Evolutionary conservation across 2,797 vertebrate species (phyloP), one percentile per base, ranked within the genome.

Genomic region (Syndactyla subalaris): DNA sequence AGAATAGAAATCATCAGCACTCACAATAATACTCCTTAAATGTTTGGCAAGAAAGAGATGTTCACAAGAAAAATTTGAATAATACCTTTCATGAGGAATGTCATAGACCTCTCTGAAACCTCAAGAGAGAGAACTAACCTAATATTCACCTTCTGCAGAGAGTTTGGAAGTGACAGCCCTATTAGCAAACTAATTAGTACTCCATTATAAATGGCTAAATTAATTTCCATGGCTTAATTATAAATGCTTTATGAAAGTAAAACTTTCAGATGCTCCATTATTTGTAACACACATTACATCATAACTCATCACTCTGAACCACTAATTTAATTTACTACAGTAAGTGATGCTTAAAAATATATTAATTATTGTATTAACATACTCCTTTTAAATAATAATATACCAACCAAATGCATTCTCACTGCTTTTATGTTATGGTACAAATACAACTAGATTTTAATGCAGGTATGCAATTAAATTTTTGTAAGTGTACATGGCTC

Each of bases 101-200:
- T 59, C 39, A 80, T 41, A 80, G 91, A 72, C 10, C 27, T 80
- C 43, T n/a, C 65, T 73, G 52, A 87, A 92, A 49, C 38, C 80
- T 85, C 87, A 52, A 48, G 78, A 91, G 87, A 68, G n/a, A 81
- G 30, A 93, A 27, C 65, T 84, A 91, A 86, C 86, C 39, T 89
- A 86, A 93, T 85, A 85, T 24, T 92, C 92, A 96, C 89, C 62
- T 92, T 89, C 80, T 83, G 54, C 75, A 66, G 54, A 83, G 66
- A 79, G 51, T 88, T 85, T 92, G 70, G 72, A 93, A 95, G 39
- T 63, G 85, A 93, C 72, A 90, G 38, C 6, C 89, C 73, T 95
- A 81, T 87, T 88, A 95, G 57, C 80, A 94, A 92, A 65, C 83
- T 91, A 95, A 95, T 96, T 96, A 96, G 77, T 38, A 93, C 87